Base-by-base conservation (phyloP, 1,140 invertebrate species). In the Plectrocnemia conspersa region DNA sequence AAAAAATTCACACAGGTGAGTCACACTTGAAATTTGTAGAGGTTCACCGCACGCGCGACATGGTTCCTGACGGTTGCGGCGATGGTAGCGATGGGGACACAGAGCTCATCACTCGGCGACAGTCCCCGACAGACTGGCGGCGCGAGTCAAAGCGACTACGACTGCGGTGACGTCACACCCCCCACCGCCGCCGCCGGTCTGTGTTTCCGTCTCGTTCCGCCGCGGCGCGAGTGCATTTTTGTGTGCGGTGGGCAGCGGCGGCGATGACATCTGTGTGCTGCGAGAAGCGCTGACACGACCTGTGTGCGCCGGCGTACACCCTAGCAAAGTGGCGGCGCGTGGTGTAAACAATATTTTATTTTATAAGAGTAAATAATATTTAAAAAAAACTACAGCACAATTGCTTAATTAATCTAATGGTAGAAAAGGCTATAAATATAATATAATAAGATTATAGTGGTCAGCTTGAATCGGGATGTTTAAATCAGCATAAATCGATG, bases 141-240 rank as follows among this genome's bases (percentile, higher is more conserved):
- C 19, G 11, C 19, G 42, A 15, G 47, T 59, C 58, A 60, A 56
- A 60, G 58, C 52, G 25, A 15, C 11, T 44, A 42, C 33, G 25
- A 22, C 23, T 44, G 15, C 7, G 18, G 58, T 60, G 53, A 60
- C 58, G 54, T 53, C 48, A 56, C 57, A 41, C 33, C n/a, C 41
- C 23, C 23, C 25, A 35, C 45, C 50, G 27, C 45, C 40, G 25
- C 0, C 10, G n/a, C n/a, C n/a, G n/a, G n/a, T n/a, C n/a, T n/a
- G n/a, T n/a, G n/a, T n/a, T n/a, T n/a, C n/a, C 16, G 7, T 18
- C 23, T 25, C 44, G 6, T 19, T 9, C 24, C 3, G 44, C 2
- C 16, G 19, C 13, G 23, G 38, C 3, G 32, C 15, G 13, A 13
- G 15, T n/a, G 44, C 5, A 22, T 11, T 3, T 18, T 3, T 21